Evolutionary conservation across 1,140 invertebrate genomes (phyloP).

Genomic region (Papilio dardanus): DNA sequence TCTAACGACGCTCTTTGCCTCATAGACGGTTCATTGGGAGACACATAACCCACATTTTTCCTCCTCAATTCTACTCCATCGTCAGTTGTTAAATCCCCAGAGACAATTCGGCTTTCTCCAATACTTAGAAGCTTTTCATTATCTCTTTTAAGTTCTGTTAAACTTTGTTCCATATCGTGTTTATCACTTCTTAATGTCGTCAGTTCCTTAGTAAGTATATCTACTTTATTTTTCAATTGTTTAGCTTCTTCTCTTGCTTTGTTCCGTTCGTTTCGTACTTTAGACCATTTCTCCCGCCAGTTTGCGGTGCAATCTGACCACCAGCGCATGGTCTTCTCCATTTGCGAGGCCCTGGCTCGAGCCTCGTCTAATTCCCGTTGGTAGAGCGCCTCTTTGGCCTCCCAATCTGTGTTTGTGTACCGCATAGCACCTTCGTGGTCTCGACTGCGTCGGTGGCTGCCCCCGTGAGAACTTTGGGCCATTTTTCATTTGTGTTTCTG

Average conservation of each 20-base stretch:
- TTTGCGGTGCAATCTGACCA: constrained; percentile 92
- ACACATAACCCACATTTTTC: constrained; percentile 65
- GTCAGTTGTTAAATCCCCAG: constrained; percentile 65
- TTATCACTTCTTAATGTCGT: constrained; percentile 90
- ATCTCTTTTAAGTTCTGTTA: constrained; percentile 66
- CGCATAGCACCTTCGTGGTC: constrained; percentile 66
- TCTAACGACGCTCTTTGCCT: constrained; percentile 72
- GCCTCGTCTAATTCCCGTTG: constrained; percentile 95
- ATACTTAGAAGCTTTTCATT: constrained; percentile 76
- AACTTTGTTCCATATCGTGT: constrained; percentile 89
- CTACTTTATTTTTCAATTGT: constrained; percentile 90
- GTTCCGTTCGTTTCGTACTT: constrained; percentile 90
- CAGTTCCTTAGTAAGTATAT: constrained; percentile 90
- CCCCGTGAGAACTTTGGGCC: constrained; percentile 76
- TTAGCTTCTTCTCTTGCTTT: constrained; percentile 94
- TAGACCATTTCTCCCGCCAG: constrained; percentile 97
- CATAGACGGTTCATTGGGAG: constrained; percentile 62
- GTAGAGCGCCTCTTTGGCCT: constrained; percentile 80
- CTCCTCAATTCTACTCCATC: constrained; percentile 73
- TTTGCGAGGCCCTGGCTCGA: constrained; percentile 94
- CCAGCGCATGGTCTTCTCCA: constrained; percentile 99
- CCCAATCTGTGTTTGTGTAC: constrained; percentile 76
- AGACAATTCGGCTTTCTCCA: constrained; percentile 73
- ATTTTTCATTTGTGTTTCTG: constrained; percentile 62
- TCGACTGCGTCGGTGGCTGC: constrained; percentile 68